Base-by-base conservation (phyloP, 1,140 invertebrate species). In the Venturia canescens region DNA sequence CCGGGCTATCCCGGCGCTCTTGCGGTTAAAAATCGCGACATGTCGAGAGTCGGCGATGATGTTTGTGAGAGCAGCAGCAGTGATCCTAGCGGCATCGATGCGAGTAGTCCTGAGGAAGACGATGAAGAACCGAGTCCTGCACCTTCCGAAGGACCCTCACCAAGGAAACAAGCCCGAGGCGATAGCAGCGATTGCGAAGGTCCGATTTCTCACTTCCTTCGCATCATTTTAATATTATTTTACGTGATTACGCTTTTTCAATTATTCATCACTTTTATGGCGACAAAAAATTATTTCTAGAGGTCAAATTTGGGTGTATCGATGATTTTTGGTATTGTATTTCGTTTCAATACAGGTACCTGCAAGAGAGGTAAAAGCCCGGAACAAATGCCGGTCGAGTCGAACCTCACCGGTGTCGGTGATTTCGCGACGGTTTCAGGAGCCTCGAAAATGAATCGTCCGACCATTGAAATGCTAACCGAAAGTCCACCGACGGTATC, bases 71-170 rank as follows among this genome's bases (percentile, higher is more conserved):
- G 94, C 89, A 83, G 94, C 89, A 85, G 93, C 89, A 86, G 91
- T 90, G 86, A 91, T 92, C 84, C 94, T 88, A 83, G 93, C 74
- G 96, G 95, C 86, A 94, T 96, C 89, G 96, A 96, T 86, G 95
- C 94, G 38, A 96, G 95, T 82, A 96, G 96, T 89, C 95, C 95
- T 0, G 96, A 96, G 83, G 94, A 95, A 78, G 94, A 95, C 83
- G 94, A 94, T 78, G 91, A 88, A 57, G 88, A 92, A 83, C 87
- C 88, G 0, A 91, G 90, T 86, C 90, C 91, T 4, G 87, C 90
- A 0, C 83, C 89, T 34, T 91, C 91, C 0, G 93, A 93, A 72
- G 91, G 92, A 21, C 92, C 92, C 0, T 91, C 92, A 21, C 91
- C 92, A 23, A 86, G 92, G 44, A 93, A 93, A 81, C 91, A 92